These are phyloP conservation scores for Acridotheres tristis DNA, from an alignment of 2,797 vertebrate genomes.

Conservation along the genomic window DNA sequence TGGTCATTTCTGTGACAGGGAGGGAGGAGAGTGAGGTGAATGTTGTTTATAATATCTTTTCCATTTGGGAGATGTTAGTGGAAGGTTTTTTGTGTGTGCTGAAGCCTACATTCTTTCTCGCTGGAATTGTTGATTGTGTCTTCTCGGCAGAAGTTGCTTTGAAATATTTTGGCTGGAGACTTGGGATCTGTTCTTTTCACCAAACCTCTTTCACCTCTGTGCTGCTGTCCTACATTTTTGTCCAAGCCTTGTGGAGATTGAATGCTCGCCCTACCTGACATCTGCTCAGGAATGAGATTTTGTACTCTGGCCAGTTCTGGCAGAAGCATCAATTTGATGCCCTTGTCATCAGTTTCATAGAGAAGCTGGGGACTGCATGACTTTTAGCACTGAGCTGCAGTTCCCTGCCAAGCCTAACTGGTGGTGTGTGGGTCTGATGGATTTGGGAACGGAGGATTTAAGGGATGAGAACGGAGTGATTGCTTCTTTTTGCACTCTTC, in stretches of 20 bases:
- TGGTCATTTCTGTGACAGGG: conserved; percentile 67
- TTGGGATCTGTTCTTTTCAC: conserved; percentile 53
- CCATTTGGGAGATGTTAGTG: conserved; percentile 61
- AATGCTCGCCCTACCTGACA: conserved; percentile 56
- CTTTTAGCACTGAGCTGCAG: not conserved
- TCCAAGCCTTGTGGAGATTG: conserved; percentile 51
- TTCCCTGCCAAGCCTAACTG: not conserved
- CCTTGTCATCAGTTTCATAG: conserved; percentile 29
- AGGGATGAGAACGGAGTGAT: not conserved
- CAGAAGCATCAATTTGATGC: conserved; percentile 47
- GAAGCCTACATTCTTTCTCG: not conserved
- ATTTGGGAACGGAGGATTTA: not conserved
- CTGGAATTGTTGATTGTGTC: conserved; percentile 29
- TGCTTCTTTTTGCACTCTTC: not conserved
- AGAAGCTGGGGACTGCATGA: not conserved
- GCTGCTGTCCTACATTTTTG: conserved; percentile 60
- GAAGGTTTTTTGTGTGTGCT: conserved; percentile 40
- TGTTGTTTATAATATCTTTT: conserved; percentile 66
- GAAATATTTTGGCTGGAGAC: conserved; percentile 51
- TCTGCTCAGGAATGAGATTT: conserved; percentile 62
- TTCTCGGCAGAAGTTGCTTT: conserved; percentile 35
- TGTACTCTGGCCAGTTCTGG: conserved; percentile 61
- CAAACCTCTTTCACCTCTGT: conserved; percentile 58
- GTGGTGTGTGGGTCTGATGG: not conserved
- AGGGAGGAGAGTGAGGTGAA: conserved; percentile 61